Conservation (phyloP, 2,797 vertebrate genomes). For the Gephyroberyx darwinii region DNA sequence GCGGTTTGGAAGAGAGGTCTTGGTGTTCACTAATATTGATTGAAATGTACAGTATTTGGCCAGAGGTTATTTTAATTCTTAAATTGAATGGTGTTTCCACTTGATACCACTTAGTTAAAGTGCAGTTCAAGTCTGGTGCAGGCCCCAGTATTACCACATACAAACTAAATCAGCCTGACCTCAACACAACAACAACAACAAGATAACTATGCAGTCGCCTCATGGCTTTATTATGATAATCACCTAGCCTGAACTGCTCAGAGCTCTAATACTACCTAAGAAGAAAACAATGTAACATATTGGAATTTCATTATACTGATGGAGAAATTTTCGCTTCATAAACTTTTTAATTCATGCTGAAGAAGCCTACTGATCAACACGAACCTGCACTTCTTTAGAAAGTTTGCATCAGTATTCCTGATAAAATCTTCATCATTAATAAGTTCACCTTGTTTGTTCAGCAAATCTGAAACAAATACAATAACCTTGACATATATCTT, state of each 20-base stretch:
- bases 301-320: too few species aligned
- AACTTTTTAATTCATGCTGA: too few species aligned
- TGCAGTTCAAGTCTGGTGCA: slow-evolving; percentile 21
- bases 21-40: slow-evolving; percentile 57
- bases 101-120: slow-evolving; percentile 22
- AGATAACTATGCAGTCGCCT: neutral
- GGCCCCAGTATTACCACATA: slow-evolving; percentile 6
- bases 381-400: too few species aligned
- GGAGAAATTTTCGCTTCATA: too few species aligned
- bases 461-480: too few species aligned
- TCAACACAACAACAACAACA: slow-evolving; percentile 18
- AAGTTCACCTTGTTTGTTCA: too few species aligned
- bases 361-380: too few species aligned
- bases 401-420: too few species aligned
- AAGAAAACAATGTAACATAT: neutral
- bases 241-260: slow-evolving; percentile 30
- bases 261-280: slow-evolving; percentile 10
- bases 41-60: slow-evolving; percentile 57
- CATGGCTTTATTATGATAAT: slow-evolving; percentile 15
- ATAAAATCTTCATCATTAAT: too few species aligned
- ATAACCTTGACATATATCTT: too few species aligned
- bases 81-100: slow-evolving; percentile 28
- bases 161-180: slow-evolving; percentile 24
- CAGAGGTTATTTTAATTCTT: slow-evolving; percentile 39
- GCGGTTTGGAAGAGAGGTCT: slow-evolving; percentile 57